Evolutionary conservation across 2,888 invertebrate genomes (phyloP), one percentile per base, ranked within the genome.

Genomic region (Apotomis betuletana): DNA sequence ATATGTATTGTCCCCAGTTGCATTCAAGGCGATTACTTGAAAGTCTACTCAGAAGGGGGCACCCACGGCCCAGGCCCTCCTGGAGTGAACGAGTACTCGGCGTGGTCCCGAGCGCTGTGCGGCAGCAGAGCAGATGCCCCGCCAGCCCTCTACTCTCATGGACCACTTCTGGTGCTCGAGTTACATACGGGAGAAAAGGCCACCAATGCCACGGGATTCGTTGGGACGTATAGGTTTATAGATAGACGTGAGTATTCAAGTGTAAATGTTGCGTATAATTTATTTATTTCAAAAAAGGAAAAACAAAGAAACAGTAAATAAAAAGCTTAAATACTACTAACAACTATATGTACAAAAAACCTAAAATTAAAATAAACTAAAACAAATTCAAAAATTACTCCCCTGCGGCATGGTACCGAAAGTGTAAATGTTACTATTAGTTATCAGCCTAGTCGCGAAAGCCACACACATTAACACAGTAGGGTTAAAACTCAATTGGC

Each of bases 21-120:
- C 82, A 92, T 94, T 64, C 94, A 94, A 52, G 96, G 96, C 0
- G 97, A 97, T 88, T 96, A 95, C 86, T 87, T 97, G 75, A 96
- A 96, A 87, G 94, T 97, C 49, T 97, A 96, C 88, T 94, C 96
- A 44, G 96, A 97, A 89, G 94, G 96, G 76, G 96, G 96, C 10
- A 94, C 95, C 67, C 96, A 97, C 81, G 95, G 95, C 0, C 92
- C 92, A 0, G 92, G 92, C 0, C 94, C 97, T 71, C 96, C 96
- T 75, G 95, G 95, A 4, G 95, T 97, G 80, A 96, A 96, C 86
- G 96, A 97, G 84, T 95, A 96, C 84, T 96, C 96, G 0, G 95
- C 95, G n/a, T 96, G 96, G 95, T 95, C 96, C 58, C 94, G 95
- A 49, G 90, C 96, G 10, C 90, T 97, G 54, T 97, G 97, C 82